These are phyloP conservation scores for Orthosia gothica DNA, from an alignment of 2,888 invertebrate species.

Conservation along the genomic window DNA sequence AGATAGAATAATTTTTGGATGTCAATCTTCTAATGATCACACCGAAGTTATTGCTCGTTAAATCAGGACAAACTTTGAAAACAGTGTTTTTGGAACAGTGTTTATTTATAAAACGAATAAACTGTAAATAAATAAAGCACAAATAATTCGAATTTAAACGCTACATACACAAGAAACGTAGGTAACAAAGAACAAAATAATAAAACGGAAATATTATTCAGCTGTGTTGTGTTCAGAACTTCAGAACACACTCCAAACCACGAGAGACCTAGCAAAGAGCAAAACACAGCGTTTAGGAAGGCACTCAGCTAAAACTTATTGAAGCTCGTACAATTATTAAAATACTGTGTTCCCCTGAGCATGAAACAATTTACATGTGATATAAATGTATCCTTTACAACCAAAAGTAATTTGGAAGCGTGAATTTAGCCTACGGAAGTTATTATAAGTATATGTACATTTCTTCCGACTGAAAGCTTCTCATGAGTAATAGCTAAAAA, in stretches of 20 bases:
- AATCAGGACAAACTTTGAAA: no score
- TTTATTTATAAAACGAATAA: no score
- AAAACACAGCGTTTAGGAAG: conserved; percentile 13
- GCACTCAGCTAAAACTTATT: conserved; percentile 24
- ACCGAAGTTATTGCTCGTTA: no score
- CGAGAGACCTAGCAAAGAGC: conserved; percentile 16
- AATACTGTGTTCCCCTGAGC: conserved; percentile 15
- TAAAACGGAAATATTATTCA: conserved; percentile 3
- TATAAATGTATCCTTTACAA: conserved; percentile 3
- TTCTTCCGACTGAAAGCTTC: background rate
- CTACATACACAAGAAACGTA: background rate
- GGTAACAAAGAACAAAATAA: conserved; percentile 9
- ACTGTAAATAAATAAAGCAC: no score
- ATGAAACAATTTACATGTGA: conserved; percentile 47
- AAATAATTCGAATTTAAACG: no score
- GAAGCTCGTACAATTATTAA: conserved; percentile 23
- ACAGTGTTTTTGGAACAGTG: no score
- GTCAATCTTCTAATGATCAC: no score
- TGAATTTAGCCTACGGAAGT: background rate
- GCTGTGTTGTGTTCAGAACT: background rate
- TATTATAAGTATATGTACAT: no score
- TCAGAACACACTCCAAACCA: background rate
- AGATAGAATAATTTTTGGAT: no score
- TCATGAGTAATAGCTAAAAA: background rate
- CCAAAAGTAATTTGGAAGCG: conserved; percentile 15